Base-by-base conservation (phyloP, 2,888 invertebrate genomes). In the Callyntrura sp. region DNA sequence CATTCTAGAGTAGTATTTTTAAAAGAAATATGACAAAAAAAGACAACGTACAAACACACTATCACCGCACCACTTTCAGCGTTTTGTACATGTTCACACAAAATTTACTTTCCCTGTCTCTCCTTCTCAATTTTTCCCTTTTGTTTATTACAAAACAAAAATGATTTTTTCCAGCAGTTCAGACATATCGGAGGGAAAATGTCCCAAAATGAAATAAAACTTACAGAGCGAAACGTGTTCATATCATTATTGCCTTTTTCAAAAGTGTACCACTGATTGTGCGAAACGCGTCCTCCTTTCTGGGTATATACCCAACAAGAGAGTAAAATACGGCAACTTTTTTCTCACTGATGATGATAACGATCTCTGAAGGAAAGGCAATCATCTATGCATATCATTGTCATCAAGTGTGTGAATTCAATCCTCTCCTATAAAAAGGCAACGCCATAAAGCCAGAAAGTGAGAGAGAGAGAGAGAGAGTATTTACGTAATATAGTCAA, bases 151-250 rank as follows among this genome's bases (percentile, higher is more conserved):
- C 55, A 17, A 43, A 55, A 51, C 11, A 51, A 51, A 51, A 51
- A 51, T 51, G 51, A 11, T 51, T 51, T 51, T 35, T 35, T 35
- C 35, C 6, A 35, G 2, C 35, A 4, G 35, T 4, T 35, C 35
- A 2, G 35, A 35, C 35, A 35, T 35, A 35, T 35, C 14, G 9
- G 9, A 11, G 55, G 25, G 51, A 55, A 55, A 20, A 51, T 55
- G 78, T 12, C 12, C 51, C 55, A 79, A 79, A 81, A 25, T 60
- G 62, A 62, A 68, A 83, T 51, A 83, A 62, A 65, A n/a, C 23
- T 70, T 20, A 20, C 48, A 25, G 68, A 51, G 70, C 70, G 70
- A 84, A 84, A 84, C 84, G 35, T 84, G 84, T 55, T 14, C 28
- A 70, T 55, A 84, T 83, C 60, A 55, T 60, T 83, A 83, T 23